Percentiles rank a stretch among this genome's conserved stretches.
Conservation (phyloP, 2,113 vertebrate species). For the Sinocyclocheilus anshuiensis region DNA sequence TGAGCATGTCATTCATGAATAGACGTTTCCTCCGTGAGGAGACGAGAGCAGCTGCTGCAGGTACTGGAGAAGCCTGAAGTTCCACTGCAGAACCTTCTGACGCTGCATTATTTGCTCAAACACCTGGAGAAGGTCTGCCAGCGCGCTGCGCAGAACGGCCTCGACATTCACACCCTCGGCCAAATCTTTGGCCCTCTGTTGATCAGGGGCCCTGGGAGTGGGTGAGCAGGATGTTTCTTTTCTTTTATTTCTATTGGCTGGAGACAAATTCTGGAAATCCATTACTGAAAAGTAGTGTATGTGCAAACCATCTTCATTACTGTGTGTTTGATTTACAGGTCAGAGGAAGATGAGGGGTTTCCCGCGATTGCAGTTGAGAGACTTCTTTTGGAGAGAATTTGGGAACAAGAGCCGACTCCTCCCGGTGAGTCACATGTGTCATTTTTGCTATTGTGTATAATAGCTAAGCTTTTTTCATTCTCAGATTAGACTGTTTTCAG, state of each 20-base stretch:
- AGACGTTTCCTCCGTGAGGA: conserved; percentile 69
- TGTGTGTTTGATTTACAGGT: conserved; percentile 66
- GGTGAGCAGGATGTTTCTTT: conserved; percentile 59
- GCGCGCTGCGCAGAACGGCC: conserved; percentile 69
- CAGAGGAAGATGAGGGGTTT: conserved; percentile 77
- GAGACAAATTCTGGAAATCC: neutral
- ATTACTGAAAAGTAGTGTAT: neutral
- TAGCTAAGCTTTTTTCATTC: neutral
- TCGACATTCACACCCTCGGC: conserved; percentile 75
- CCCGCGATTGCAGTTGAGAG: conserved; percentile 80
- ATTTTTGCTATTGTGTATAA: neutral
- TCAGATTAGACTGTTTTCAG: neutral
- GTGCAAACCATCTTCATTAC: neutral
- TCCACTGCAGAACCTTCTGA: conserved; percentile 84
- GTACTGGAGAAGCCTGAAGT: conserved; percentile 81
- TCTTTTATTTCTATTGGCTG: neutral
- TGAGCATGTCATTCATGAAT: neutral
- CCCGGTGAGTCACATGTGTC: conserved; percentile 75
- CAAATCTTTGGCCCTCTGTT: conserved; percentile 85
- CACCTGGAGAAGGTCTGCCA: conserved; percentile 82
- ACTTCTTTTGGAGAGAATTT: conserved; percentile 79
- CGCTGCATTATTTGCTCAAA: conserved; percentile 87
- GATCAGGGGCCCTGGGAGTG: conserved; percentile 69
- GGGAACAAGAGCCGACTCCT: conserved; percentile 79
- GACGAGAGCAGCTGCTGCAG: conserved; percentile 74